Evolutionary conservation across 2,113 vertebrate genomes (phyloP), one percentile per base, ranked within the genome.

Genomic region (Terrapene triunguis): DNA sequence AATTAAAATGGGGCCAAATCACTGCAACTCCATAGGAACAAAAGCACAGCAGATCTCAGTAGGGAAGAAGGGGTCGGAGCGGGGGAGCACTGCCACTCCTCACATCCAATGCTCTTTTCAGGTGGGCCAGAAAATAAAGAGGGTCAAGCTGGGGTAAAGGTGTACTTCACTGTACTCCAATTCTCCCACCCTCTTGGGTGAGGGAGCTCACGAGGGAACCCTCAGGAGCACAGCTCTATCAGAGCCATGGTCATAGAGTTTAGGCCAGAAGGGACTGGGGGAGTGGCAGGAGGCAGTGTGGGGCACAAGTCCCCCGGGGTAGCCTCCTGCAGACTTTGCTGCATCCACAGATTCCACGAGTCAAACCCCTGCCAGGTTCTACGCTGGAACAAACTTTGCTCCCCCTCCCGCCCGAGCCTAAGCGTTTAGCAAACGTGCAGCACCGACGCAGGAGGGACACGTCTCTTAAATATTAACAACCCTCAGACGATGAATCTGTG

Each of bases 31-130:
- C 48, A 86, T 42, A 22, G 17, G 16, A 27, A 22, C 89, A 59
- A 0, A 2, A 5, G 44, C 5, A 55, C 93, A 65, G 85, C 86
- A 84, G 74, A 88, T 4, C n/a, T 0, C 0, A 54, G 92, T 6
- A 86, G 48, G 81, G 89, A 94, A 89, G 2, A 50, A 21, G 55
- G 59, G 53, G 69, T 22, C 32, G 57, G 12, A 10, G 47, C 78
- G 72, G 21, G 42, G 59, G 4, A 1, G 35, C 4, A 22, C 65
- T 22, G n/a, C 17, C 65, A 22, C 3, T 10, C 19, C 19, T 72
- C 65, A 72, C 17, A 38, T 38, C n/a, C n/a, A 72, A 38, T 22
- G n/a, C 8, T 17, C 35, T 22, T 65, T 35, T 69, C 35, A 69
- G 65, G 9, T n/a, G 35, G 65, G 35, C 35, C 65, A n/a, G 65